phyloP scores from a whole-genome alignment of 2,797 vertebrate genomes.

The Hydrophis major region DNA sequence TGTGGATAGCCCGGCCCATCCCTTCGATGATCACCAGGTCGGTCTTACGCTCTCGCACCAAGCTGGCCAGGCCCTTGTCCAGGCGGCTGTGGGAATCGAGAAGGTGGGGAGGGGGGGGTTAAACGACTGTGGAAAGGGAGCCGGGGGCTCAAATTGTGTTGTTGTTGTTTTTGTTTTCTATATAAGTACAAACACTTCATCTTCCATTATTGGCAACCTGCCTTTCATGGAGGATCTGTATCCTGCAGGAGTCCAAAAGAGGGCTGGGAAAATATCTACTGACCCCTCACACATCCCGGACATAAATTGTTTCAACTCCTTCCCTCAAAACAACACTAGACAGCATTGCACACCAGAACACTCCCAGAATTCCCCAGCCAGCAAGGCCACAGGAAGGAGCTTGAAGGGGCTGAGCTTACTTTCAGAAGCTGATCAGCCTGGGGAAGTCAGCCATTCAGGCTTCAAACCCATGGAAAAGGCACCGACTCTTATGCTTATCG shows the following conservation, averaged over 20 bases:
- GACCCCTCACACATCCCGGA: no score
- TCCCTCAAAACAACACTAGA: no score
- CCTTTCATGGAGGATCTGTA: no score
- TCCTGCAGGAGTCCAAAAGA: no score
- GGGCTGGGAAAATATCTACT: no score
- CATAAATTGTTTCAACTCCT: no score
- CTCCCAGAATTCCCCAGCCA: background rate
- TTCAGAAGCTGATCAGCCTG: background rate
- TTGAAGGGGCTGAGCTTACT: background rate
- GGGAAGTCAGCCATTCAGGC: background rate
- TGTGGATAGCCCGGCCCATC: slow-evolving; percentile 97
- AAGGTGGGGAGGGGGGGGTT: background rate
- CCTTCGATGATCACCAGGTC: slow-evolving; percentile 97
- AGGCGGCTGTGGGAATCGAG: slow-evolving; percentile 78
- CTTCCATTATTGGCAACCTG: no score
- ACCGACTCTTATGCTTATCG: background rate
- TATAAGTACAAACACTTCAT: no score
- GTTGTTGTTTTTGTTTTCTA: no score
- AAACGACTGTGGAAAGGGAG: background rate
- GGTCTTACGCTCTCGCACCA: slow-evolving; percentile 85
- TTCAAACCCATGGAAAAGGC: background rate
- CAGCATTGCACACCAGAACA: no score
- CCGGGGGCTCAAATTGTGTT: background rate
- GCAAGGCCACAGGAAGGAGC: background rate
- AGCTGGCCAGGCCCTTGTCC: slow-evolving; percentile 87